Conservation (phyloP, 2,797 vertebrate species). For the Chelmon rostratus region DNA sequence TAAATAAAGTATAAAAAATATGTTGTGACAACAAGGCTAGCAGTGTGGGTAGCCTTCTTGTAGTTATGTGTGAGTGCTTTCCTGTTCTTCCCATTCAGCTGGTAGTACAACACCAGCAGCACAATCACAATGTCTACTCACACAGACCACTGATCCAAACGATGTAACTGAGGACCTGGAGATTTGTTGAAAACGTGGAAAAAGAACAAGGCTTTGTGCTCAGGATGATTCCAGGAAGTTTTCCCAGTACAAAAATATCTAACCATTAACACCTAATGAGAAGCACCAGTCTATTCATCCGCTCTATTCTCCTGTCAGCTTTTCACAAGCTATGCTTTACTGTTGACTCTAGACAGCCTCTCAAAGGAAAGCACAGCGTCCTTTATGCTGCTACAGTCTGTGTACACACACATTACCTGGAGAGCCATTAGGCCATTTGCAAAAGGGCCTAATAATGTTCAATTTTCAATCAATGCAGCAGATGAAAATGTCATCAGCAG, state of each 20-base stretch:
- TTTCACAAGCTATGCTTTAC: conserved; percentile 2
- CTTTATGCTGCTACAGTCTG: background rate
- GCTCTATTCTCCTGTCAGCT: background rate
- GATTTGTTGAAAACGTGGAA: background rate
- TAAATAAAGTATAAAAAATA: background rate
- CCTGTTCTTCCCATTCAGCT: background rate
- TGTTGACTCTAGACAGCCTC: conserved; percentile 1
- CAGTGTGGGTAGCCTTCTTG: background rate
- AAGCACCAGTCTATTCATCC: conserved; percentile 19
- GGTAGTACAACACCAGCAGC: background rate
- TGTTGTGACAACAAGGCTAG: background rate
- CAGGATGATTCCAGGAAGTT: no score
- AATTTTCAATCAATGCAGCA: conserved; percentile 11
- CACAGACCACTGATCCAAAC: conserved; percentile 10
- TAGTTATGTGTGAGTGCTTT: no score
- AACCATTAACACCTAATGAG: conserved; percentile 6
- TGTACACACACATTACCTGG: conserved; percentile 15
- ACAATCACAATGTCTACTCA: conserved; percentile 3
- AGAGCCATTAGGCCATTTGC: conserved; percentile 20
- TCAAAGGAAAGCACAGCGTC: background rate
- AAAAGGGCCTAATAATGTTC: background rate
- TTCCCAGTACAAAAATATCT: conserved; percentile 5
- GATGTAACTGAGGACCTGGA: background rate
- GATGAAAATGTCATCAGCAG: conserved; percentile 16
- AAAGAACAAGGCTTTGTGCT: conserved; percentile 1